Base-by-base conservation (phyloP, 2,113 vertebrate species). In the Cranoglanis bouderius region DNA sequence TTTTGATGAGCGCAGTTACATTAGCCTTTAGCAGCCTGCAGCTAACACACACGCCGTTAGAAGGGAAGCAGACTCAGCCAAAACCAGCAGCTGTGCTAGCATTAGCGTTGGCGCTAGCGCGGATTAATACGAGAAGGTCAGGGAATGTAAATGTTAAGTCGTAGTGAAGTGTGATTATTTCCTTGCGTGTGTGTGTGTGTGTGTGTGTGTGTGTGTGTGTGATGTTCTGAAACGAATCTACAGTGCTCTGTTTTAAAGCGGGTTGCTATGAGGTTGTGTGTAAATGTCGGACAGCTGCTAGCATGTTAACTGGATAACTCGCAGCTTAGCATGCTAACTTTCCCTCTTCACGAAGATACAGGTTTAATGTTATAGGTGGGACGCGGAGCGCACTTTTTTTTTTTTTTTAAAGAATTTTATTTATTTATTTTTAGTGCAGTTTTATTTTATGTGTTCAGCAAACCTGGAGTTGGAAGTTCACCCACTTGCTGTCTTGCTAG, bases 41-140 rank as follows among this genome's bases (percentile, higher is more conserved):
- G 85, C 85, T 86, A 78, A 78, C 53, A 32, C 12, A 67, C 72
- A 63, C 72, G 74, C 85, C 38, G 72, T 10, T 43, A 9, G 38
- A 40, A 59, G 51, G 1, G 53, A 38, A 86, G 85, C 55, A 24
- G 16, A 32, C 40, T 46, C 13, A 32, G 78, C 32, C 19, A 12
- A 12, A 57, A 4, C 18, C 9, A 26, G 53, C 55, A 83, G 81
- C 16, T 82, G 51, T 12, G 14, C 3, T 85, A 86, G 85, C 53
- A 0, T 59, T 70, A 85, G 83, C 83, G 2, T 61, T 43, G 67
- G 40, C 63, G 19, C 21, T 43, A 78, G 74, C 74, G 6, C 32
- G 32, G 53, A 40, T 59, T 40, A 40, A 7, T 7, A 29, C 21
- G 7, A 16, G 10, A 43, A 43, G 55, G 26, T 29, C 35, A 29